Conservation (phyloP, 2,888 invertebrate genomes). For the Tiliacea aurago region DNA sequence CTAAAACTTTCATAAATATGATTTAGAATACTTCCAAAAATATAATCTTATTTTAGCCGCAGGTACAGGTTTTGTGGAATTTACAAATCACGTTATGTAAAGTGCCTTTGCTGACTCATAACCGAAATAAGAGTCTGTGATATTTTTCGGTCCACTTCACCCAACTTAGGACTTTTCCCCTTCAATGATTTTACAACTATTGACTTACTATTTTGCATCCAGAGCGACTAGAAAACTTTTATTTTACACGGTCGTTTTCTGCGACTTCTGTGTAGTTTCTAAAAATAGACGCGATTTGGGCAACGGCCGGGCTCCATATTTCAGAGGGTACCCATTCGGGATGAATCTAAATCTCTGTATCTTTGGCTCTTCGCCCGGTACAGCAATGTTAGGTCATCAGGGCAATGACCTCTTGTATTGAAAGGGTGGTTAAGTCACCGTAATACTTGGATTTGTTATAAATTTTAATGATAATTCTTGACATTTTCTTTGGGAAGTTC, state of each 20-base stretch:
- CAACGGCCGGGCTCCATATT: constrained; percentile 78
- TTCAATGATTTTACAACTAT: constrained; percentile 45
- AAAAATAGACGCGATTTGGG: constrained; percentile 76
- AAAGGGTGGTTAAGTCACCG: constrained; percentile 53
- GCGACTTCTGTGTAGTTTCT: constrained; percentile 62
- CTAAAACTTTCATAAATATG: constrained; percentile 45
- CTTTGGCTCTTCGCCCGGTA: constrained; percentile 78
- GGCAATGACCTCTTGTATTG: constrained; percentile 73
- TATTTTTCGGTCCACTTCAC: constrained; percentile 36
- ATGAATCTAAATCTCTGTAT: constrained; percentile 82
- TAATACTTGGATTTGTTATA: constrained; percentile 19
- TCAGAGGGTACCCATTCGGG: constrained; percentile 75
- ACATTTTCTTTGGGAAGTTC: background rate
- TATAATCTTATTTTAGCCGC: constrained; percentile 9
- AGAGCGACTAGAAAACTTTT: constrained; percentile 53
- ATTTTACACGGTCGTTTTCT: constrained; percentile 60
- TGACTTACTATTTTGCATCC: constrained; percentile 46
- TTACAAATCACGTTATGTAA: constrained; percentile 29
- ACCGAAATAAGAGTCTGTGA: constrained; percentile 24
- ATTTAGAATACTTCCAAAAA: constrained; percentile 36
- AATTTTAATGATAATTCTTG: constrained; percentile 6
- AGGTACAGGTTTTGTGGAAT: constrained; percentile 7
- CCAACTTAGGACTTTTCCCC: constrained; percentile 23
- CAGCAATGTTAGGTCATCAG: constrained; percentile 73
- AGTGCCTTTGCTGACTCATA: constrained; percentile 27